These are phyloP conservation scores for Isoperla grammatica DNA, from an alignment of 2,888 invertebrate genomes.

Conservation along the genomic window DNA sequence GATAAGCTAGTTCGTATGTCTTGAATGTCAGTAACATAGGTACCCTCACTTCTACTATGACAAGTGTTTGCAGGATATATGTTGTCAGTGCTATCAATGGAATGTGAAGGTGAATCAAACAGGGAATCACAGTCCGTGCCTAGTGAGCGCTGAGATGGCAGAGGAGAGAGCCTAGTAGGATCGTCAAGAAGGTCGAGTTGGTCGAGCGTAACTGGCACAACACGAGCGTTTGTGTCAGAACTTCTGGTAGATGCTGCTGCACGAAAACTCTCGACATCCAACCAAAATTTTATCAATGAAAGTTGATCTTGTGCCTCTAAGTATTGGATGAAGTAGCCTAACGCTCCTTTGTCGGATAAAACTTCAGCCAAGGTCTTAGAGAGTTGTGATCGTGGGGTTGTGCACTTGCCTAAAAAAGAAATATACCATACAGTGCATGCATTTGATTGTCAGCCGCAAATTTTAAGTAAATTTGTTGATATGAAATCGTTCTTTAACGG, in stretches of 20 bases:
- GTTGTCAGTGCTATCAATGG: constrained; percentile 2
- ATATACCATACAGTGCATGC: too few species aligned
- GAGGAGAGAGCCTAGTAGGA: not conserved
- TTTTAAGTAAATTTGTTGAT: too few species aligned
- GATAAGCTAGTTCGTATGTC: too few species aligned
- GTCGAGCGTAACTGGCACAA: constrained; percentile 25
- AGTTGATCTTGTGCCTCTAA: constrained; percentile 69
- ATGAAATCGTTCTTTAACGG: too few species aligned
- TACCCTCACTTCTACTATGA: too few species aligned
- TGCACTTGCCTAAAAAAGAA: too few species aligned
- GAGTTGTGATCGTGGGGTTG: constrained; percentile 50
- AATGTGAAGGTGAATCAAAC: constrained; percentile 38
- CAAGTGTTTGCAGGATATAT: not conserved
- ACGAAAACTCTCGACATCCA: constrained; percentile 39
- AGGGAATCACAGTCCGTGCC: constrained; percentile 46
- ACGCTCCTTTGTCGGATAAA: constrained; percentile 68
- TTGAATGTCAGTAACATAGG: too few species aligned
- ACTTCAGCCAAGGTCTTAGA: constrained; percentile 71
- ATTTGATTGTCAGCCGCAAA: too few species aligned
- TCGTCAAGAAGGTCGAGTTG: constrained; percentile 30
- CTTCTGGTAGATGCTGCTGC: constrained; percentile 11
- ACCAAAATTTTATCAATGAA: constrained; percentile 65
- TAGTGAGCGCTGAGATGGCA: constrained; percentile 36
- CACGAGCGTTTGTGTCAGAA: constrained; percentile 33
- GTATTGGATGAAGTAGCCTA: constrained; percentile 80